Conservation (phyloP, 2,113 vertebrate genomes). For the Sigmodon hispidus region DNA sequence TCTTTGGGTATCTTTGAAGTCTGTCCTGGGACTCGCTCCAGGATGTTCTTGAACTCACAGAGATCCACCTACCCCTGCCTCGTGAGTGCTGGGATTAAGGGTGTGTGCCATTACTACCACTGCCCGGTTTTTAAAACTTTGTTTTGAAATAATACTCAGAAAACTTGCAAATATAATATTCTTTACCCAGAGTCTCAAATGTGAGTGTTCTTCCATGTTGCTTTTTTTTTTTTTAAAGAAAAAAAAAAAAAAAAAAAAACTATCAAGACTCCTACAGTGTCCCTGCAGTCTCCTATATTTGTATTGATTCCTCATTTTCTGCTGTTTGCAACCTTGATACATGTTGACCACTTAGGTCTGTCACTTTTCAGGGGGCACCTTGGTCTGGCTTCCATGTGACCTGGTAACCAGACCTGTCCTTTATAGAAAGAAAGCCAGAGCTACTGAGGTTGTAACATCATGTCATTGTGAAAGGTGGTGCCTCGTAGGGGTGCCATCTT, state of each 20-base stretch:
- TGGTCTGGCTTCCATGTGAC: not conserved
- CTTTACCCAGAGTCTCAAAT: not conserved
- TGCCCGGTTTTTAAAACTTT: not conserved
- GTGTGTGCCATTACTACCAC: too few species aligned
- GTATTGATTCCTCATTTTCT: not conserved
- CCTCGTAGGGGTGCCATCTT: too few species aligned
- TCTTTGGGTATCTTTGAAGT: too few species aligned
- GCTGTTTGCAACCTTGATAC: not conserved
- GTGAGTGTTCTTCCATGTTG: not conserved
- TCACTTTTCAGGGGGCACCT: not conserved
- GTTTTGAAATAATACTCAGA: not conserved
- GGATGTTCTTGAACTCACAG: too few species aligned
- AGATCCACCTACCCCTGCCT: too few species aligned
- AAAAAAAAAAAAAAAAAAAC: too few species aligned
- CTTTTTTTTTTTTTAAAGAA: not conserved
- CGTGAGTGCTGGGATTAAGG: too few species aligned
- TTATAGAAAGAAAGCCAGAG: not conserved
- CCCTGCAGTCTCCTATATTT: not conserved
- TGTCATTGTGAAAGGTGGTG: not conserved
- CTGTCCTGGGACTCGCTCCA: too few species aligned
- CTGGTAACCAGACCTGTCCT: not conserved
- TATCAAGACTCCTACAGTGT: not conserved
- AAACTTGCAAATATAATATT: not conserved
- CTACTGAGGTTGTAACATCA: not conserved
- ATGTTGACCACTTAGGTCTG: not conserved